These are phyloP conservation scores for Drosophila jambulina DNA, from an alignment of 1,140 invertebrate species.

Conservation along the genomic window DNA sequence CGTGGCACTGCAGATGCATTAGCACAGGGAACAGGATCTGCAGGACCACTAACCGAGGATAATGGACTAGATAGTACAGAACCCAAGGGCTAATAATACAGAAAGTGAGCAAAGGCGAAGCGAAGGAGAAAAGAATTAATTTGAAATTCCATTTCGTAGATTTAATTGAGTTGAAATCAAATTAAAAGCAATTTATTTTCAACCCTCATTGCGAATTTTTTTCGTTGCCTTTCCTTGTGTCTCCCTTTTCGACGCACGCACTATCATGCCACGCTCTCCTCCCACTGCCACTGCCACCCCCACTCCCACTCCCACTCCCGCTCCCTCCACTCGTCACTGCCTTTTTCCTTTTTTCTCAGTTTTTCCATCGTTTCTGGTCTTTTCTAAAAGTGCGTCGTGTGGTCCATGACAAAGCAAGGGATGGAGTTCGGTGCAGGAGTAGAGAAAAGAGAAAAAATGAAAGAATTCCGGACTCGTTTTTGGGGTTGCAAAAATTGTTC, in stretches of 20 bases:
- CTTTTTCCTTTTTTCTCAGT: slow-evolving; percentile 53
- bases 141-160: slow-evolving; percentile 84
- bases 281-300: neutral
- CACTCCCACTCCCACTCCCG: neutral
- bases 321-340: neutral
- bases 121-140: slow-evolving; percentile 72
- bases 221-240: slow-evolving; percentile 24
- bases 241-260: slow-evolving; percentile 50
- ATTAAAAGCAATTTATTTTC: slow-evolving; percentile 85
- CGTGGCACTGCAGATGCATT: slow-evolving; percentile 39
- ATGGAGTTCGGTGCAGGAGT: slow-evolving; percentile 4
- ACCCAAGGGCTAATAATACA: slow-evolving; percentile 15
- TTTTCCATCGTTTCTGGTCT: slow-evolving; percentile 63
- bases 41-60: slow-evolving; percentile 24
- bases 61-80: slow-evolving; percentile 13
- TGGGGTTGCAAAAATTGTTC: slow-evolving; percentile 76
- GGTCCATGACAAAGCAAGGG: slow-evolving; percentile 28
- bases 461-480: slow-evolving; percentile 64
- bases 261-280: slow-evolving; percentile 39
- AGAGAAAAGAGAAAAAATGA: slow-evolving; percentile 29
- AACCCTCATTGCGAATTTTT: slow-evolving; percentile 82
- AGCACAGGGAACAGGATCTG: slow-evolving; percentile 4
- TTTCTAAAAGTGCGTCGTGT: slow-evolving; percentile 77
- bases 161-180: slow-evolving; percentile 85
- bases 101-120: slow-evolving; percentile 45